A percentile compares a stretch with the other conserved stretches of the same genome.
These are phyloP conservation scores for Monopterus albus DNA, from an alignment of 2,113 vertebrate species.

Conservation along the genomic window DNA sequence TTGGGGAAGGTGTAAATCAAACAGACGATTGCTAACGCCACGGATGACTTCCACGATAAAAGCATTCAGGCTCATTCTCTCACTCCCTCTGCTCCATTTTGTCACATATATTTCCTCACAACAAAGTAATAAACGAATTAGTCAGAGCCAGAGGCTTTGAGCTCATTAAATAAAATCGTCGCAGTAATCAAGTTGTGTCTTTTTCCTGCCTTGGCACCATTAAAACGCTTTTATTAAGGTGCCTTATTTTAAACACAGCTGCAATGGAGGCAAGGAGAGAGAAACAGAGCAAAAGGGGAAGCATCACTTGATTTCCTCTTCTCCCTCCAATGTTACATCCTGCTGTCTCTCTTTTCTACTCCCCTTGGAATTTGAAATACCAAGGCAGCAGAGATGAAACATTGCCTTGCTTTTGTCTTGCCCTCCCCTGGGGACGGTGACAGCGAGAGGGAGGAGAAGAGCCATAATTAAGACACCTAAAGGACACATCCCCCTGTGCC, in stretches of 20 bases:
- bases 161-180: constrained; percentile 78
- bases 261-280: constrained; percentile 37
- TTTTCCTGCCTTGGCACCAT: constrained; percentile 56
- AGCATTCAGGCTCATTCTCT: constrained; percentile 29
- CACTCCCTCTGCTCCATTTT: constrained; percentile 48
- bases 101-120: constrained; percentile 67
- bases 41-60: constrained; percentile 35
- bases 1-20: constrained; percentile 56
- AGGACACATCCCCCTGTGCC: constrained; percentile 72
- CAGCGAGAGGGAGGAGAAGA: constrained; percentile 75
- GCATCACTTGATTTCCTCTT: constrained; percentile 55
- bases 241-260: constrained; percentile 71
- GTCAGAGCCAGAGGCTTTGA: constrained; percentile 71
- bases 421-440: constrained; percentile 73
- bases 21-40: constrained; percentile 26
- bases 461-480: constrained; percentile 80
- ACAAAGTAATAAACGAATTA: constrained; percentile 73
- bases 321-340: constrained; percentile 49
- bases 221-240: constrained; percentile 73
- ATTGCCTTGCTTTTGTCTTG: constrained; percentile 74
- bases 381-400: constrained; percentile 76
- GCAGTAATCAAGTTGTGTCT: constrained; percentile 72
- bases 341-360: constrained; percentile 59
- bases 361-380: constrained; percentile 77
- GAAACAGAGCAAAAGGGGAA: constrained; percentile 25